Percentiles rank a stretch among this genome's conserved stretches.
phyloP scores from a whole-genome alignment of 1,140 invertebrate species.

The Psilanteris sp. region DNA sequence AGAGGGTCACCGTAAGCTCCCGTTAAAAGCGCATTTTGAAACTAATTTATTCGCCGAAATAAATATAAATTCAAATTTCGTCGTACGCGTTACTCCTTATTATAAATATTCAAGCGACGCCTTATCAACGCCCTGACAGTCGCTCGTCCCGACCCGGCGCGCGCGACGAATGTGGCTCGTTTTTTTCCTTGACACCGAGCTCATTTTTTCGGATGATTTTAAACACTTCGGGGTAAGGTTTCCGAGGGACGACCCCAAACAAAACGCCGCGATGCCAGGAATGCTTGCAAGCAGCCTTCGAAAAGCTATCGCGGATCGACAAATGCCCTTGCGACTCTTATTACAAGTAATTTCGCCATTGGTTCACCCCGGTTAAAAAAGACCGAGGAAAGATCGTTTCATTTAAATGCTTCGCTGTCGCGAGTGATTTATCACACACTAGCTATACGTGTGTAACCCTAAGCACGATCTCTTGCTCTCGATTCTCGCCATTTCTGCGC shows the following conservation, averaged over 20 bases:
- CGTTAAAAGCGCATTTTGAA: constrained; percentile 31
- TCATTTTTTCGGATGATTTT: constrained; percentile 53
- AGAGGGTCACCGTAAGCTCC: constrained; percentile 28
- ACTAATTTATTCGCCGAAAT: constrained; percentile 32
- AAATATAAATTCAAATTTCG: constrained; percentile 19
- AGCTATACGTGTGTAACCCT: constrained; percentile 62
- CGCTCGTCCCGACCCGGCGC: neutral
- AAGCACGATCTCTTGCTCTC: constrained; percentile 64
- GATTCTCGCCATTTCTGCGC: constrained; percentile 53
- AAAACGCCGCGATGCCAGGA: constrained; percentile 43
- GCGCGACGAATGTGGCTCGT: constrained; percentile 22
- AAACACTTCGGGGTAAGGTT: constrained; percentile 31
- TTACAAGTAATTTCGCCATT: constrained; percentile 67
- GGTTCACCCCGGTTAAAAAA: constrained; percentile 63
- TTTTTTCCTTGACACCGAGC: constrained; percentile 29
- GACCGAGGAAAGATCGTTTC: constrained; percentile 65
- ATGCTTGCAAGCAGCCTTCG: constrained; percentile 39
- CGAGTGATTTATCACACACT: constrained; percentile 70
- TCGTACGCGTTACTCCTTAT: constrained; percentile 8
- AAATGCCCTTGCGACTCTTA: constrained; percentile 65
- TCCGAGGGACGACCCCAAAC: constrained; percentile 40
- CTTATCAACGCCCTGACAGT: constrained; percentile 23
- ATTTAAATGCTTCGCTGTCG: constrained; percentile 70
- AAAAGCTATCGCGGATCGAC: constrained; percentile 62
- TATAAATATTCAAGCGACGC: constrained; percentile 23